phyloP scores from a whole-genome alignment of 2,113 vertebrate genomes.

The Orientallactaga bullata region DNA sequence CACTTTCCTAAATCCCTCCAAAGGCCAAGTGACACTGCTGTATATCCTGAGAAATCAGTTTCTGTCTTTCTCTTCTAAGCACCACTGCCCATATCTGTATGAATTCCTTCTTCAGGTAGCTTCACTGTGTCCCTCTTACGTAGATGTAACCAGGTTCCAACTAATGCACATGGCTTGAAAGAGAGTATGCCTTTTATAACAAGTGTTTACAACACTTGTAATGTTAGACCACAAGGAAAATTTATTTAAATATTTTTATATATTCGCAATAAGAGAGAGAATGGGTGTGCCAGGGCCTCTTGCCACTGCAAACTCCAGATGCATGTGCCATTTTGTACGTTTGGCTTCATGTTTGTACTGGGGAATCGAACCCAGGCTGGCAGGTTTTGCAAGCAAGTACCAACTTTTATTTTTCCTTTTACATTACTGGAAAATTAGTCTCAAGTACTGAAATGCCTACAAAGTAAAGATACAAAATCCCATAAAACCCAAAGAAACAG shows the following conservation, averaged over 20 bases:
- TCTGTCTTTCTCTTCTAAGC: neutral
- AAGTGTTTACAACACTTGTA: neutral
- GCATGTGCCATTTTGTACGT: no score
- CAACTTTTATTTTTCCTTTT: conserved; percentile 17
- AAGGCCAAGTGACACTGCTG: neutral
- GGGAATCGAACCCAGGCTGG: no score
- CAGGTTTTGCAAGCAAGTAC: no score
- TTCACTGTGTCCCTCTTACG: neutral
- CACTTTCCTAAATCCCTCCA: conserved; percentile 43
- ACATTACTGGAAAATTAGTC: neutral
- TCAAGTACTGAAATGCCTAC: conserved; percentile 3
- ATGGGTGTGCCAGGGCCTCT: no score
- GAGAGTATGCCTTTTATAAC: neutral
- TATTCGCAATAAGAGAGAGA: no score
- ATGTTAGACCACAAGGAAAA: neutral
- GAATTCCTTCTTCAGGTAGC: neutral
- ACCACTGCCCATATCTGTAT: neutral
- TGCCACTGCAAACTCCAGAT: no score
- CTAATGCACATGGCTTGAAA: neutral
- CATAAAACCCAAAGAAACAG: neutral
- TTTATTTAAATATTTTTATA: neutral
- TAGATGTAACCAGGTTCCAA: neutral
- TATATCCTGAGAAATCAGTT: neutral
- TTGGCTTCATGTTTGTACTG: no score
- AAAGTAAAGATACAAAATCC: neutral